phyloP scores from a whole-genome alignment of 2,797 vertebrate species.

The Pithecia hirsuta region DNA sequence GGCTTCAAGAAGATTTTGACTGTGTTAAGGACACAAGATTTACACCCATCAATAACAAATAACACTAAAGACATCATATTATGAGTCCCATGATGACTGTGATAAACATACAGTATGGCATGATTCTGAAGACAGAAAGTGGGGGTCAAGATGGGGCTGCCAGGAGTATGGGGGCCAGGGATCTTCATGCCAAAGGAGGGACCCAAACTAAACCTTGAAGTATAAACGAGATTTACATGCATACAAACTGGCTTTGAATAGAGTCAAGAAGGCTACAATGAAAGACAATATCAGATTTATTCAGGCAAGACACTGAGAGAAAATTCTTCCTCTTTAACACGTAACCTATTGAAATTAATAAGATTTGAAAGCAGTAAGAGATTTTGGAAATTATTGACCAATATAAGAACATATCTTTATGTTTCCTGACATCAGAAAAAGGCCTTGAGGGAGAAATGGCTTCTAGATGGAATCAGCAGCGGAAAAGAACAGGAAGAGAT shows the following conservation, averaged over 20 bases:
- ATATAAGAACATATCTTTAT: background rate
- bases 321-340: background rate
- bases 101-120: background rate
- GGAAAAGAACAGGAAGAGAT: constrained; percentile 93
- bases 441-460: constrained; percentile 95
- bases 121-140: background rate
- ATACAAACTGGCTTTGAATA: background rate
- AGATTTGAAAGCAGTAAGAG: background rate
- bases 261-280: background rate
- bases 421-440: constrained; percentile 90
- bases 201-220: background rate
- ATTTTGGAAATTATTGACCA: background rate
- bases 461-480: constrained; percentile 93
- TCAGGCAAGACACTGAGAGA: background rate
- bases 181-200: background rate
- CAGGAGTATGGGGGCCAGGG: background rate
- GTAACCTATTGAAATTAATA: background rate
- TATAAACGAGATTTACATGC: background rate
- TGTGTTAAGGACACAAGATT: background rate
- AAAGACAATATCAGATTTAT: background rate
- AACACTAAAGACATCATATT: background rate
- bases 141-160: background rate
- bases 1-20: background rate
- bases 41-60: background rate
- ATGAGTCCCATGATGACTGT: background rate